These are phyloP conservation scores for Capitulum mitella DNA, from an alignment of 2,888 invertebrate genomes.

Conservation along the genomic window DNA sequence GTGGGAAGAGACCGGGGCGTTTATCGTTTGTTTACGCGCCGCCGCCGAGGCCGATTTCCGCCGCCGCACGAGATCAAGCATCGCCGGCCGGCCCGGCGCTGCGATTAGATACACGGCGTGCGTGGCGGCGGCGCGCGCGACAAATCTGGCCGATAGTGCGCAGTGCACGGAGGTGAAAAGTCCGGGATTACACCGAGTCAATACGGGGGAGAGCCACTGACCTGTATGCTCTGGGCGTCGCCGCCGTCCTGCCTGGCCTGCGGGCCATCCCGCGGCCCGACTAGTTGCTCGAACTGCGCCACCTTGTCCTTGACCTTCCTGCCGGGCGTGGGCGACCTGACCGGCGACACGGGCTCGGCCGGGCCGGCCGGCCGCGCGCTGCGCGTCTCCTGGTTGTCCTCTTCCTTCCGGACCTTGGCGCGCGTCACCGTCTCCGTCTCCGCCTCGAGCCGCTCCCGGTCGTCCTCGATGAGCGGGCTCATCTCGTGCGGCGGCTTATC, in stretches of 20 bases:
- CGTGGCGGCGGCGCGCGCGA: neutral
- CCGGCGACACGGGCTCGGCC: neutral
- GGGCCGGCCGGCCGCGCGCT: neutral
- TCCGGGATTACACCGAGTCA: neutral
- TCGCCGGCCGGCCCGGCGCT: neutral
- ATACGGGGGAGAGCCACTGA: too few species aligned
- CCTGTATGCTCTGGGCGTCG: too few species aligned
- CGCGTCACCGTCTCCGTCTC: neutral
- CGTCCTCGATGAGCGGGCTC: neutral
- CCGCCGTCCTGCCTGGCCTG: neutral
- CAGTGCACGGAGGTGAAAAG: neutral
- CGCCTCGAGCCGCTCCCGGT: neutral
- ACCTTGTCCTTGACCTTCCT: conserved; percentile 20
- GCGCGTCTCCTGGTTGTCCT: conserved; percentile 4
- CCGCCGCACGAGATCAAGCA: neutral
- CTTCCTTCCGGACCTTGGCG: neutral
- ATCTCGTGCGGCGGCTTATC: neutral
- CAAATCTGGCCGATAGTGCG: neutral
- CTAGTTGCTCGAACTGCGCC: conserved; percentile 16
- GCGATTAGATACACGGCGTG: neutral
- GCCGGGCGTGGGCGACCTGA: neutral
- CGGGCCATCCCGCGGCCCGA: neutral
- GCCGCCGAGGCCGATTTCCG: neutral
- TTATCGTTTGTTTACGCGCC: conserved; percentile 9
- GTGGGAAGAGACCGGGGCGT: neutral